Conservation (phyloP, 2,888 invertebrate genomes). For the Nowickia ferox region DNA sequence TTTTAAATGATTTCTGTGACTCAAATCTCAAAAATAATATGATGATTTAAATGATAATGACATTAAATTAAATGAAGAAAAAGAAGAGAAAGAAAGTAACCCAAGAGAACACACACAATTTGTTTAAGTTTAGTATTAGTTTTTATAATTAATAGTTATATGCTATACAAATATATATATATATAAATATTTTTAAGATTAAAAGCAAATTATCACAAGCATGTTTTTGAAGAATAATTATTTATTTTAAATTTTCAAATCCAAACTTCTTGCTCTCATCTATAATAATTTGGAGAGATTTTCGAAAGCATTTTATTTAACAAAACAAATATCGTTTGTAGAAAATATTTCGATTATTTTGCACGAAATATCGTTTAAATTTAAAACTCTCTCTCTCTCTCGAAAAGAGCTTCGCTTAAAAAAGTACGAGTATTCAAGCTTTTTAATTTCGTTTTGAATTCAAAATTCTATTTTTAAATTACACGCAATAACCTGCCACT, state of each 20-base stretch:
- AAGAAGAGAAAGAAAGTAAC: conserved; percentile 22
- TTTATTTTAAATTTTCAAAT: neutral
- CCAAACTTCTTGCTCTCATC: neutral
- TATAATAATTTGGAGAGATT: neutral
- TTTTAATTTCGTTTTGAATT: neutral
- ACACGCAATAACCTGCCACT: conserved; percentile 1
- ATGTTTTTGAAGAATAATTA: conserved; percentile 29
- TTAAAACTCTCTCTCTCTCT: neutral
- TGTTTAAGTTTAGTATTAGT: conserved; percentile 63
- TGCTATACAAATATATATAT: neutral
- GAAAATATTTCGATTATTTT: neutral
- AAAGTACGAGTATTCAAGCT: neutral
- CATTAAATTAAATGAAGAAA: conserved; percentile 23
- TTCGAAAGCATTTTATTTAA: neutral
- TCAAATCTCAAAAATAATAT: conserved; percentile 2
- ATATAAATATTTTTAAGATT: conserved; percentile 38
- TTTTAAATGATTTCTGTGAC: conserved; percentile 21
- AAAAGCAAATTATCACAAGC: conserved; percentile 40
- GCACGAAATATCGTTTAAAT: neutral
- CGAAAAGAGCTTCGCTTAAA: neutral
- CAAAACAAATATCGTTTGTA: neutral
- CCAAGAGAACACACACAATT: conserved; percentile 67
- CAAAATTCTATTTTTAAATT: conserved; percentile 34
- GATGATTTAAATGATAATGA: conserved; percentile 9
- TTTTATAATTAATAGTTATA: conserved; percentile 44